A percentile compares a stretch with the other conserved stretches of the same genome.
Conservation (phyloP, 2,797 vertebrate species). For the Masticophis lateralis region DNA sequence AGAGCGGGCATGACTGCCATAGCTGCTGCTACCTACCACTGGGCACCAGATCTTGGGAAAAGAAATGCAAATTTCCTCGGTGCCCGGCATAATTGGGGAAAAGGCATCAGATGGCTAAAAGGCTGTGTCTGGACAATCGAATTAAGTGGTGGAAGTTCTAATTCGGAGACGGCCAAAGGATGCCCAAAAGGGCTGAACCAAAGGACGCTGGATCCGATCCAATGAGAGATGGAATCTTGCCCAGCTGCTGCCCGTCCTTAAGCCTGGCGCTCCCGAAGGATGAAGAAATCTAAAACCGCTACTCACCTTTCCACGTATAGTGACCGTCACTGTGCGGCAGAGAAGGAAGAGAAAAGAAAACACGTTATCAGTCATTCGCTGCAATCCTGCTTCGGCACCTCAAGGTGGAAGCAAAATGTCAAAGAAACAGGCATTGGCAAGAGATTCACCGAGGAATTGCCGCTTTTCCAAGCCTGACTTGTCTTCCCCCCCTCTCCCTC, state of each 20-base stretch:
- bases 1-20: not conserved
- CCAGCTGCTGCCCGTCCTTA: not conserved
- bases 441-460: not conserved
- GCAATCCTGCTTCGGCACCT: not conserved
- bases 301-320: slow-evolving; percentile 81
- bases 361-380: not conserved
- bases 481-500: accelerated
- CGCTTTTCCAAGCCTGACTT: not conserved
- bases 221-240: not conserved
- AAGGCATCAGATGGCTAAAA: not conserved
- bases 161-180: not conserved
- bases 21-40: not conserved
- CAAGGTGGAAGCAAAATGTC: not conserved
- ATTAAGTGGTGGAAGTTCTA: not conserved
- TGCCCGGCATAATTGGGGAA: not conserved
- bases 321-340: slow-evolving; percentile 79
- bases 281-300: slow-evolving; percentile 1
- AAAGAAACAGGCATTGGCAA: not conserved
- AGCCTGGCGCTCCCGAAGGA: not conserved
- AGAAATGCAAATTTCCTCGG: not conserved
- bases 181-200: not conserved
- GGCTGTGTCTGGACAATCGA: not conserved
- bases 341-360: not conserved
- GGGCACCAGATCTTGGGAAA: not conserved
- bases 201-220: not conserved